Evolutionary conservation across 2,888 invertebrate genomes (phyloP).

Genomic region (Oxycera nigricornis): DNA sequence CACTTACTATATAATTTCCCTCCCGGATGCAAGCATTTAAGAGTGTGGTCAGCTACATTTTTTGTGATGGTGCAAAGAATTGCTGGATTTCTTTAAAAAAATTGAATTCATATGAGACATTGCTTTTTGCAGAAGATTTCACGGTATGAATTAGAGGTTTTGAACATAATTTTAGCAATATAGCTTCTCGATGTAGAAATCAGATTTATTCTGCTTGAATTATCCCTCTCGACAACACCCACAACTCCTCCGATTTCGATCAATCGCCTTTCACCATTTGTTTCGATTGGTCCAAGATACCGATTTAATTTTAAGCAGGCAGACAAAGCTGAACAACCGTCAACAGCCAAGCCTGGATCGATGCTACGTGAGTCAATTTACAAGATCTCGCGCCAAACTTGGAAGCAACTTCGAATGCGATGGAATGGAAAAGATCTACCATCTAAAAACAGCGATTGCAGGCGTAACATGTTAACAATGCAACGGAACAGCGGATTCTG

Average conservation of each 20-base stretch:
- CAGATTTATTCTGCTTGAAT: background rate
- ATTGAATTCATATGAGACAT: background rate
- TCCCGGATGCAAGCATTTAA: background rate
- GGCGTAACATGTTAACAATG: constrained; percentile 6
- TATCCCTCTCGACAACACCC: background rate
- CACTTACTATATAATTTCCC: constrained; percentile 25
- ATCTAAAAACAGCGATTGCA: background rate
- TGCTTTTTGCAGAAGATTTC: too few relatives aligned
- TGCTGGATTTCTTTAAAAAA: too few relatives aligned
- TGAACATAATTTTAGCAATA: too few relatives aligned
- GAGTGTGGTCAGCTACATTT: background rate
- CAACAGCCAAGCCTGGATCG: constrained; percentile 42
- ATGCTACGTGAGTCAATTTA: constrained; percentile 46
- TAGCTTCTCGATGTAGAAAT: too few relatives aligned
- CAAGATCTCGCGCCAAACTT: constrained; percentile 37
- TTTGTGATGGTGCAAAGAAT: too few relatives aligned
- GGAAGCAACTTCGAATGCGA: constrained; percentile 9
- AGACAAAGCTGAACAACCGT: background rate
- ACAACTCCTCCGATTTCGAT: background rate
- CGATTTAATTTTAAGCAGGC: constrained; percentile 45
- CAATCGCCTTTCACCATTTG: constrained; percentile 21
- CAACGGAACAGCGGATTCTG: constrained; percentile 18
- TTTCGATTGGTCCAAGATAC: constrained; percentile 43
- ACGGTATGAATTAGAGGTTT: too few relatives aligned
- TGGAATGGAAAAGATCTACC: constrained; percentile 9